Evolutionary conservation across 2,888 invertebrate species (phyloP), one percentile per base, ranked within the genome.

Genomic region (Drosophila colorata): DNA sequence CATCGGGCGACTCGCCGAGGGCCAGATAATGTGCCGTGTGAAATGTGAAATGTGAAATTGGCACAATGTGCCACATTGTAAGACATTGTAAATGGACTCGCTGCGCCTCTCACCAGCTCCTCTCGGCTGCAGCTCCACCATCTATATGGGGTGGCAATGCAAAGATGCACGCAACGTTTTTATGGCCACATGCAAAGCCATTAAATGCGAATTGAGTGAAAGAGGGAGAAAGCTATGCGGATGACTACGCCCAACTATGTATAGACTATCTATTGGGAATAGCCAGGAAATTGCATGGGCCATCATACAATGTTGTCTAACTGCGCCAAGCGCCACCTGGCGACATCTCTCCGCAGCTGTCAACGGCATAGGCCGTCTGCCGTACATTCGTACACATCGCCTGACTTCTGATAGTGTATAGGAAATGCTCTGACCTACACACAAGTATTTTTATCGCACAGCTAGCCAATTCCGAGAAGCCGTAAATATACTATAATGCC

Each of bases 141-240:
- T 67, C 53, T 37, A 20, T 16, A 25, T 51, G 49, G 49, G 37
- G 57, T n/a, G 61, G 28, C 48, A 72, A 64, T 64, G 75, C 61
- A 59, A 57, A 75, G 69, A 76, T 76, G 76, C 76, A 76, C 76
- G 76, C 76, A 58, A 76, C 76, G 67, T 58, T 78, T 78, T 78
- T 69, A 78, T 77, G 74, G 76, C 76, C 76, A 14, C 66, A 76
- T 73, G 76, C 69, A 69, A 69, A 69, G 74, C 57, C 70, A 76
- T 73, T 53, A 77, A 77, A 77, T 60, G 59, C 44, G 47, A 67
- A 57, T 63, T 33, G 49, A 16, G 38, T 31, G 46, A 46, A 51
- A 20, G 60, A 11, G 47, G 40, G 44, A n/a, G 65, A 61, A 48
- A 46, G 59, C 71, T 33, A 71, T 63, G 74, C 63, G 71, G 64